Evolutionary conservation across 2,113 vertebrate species (phyloP), one percentile per base, ranked within the genome.

Genomic region (Cervus canadensis): DNA sequence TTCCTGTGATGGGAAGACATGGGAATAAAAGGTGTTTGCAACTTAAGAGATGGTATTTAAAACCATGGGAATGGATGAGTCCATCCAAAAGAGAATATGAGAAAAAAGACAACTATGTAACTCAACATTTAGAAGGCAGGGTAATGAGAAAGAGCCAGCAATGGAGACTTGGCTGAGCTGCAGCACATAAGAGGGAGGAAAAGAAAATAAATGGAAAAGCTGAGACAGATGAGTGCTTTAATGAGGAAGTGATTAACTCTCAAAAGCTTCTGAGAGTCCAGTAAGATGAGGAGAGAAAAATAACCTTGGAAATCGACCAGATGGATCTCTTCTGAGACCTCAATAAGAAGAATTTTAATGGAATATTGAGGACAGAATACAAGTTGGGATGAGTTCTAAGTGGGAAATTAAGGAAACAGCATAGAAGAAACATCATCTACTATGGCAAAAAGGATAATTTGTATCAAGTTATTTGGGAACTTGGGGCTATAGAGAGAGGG

Each of bases 291-390:
- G 17, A 96, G 33, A 67, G 94, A 97, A 97, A 76, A 81, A 33
- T 94, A 84, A 89, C 57, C 87, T 92, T 94, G 87, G 57, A 94
- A 82, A 95, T 76, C 40, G 74, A 90, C 74, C 54, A 87, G 56
- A 60, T 43, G 16, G 28, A 89, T 83, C 50, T 89, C 95, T 93
- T 78, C 67, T 79, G 56, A 89, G 62, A 54, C 45, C n/a, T 91
- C 91, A 79, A 52, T 26, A 83, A 59, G 71, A 91, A 93, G 71
- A 91, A 93, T 89, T 78, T 91, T 91, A 95, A 83, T 97, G 52
- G n/a, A 88, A 23, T 88, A n/a, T 62, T 96, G 60, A 92, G 79
- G 82, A 84, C 11, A 92, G 91, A 90, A 91, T 92, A 74, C 56
- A 95, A 81, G 16, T 76, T 86, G n/a, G 21, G 56, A 13, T 91